These are phyloP conservation scores for Balaeniceps rex DNA, from an alignment of 2,113 vertebrate species.

Conservation along the genomic window DNA sequence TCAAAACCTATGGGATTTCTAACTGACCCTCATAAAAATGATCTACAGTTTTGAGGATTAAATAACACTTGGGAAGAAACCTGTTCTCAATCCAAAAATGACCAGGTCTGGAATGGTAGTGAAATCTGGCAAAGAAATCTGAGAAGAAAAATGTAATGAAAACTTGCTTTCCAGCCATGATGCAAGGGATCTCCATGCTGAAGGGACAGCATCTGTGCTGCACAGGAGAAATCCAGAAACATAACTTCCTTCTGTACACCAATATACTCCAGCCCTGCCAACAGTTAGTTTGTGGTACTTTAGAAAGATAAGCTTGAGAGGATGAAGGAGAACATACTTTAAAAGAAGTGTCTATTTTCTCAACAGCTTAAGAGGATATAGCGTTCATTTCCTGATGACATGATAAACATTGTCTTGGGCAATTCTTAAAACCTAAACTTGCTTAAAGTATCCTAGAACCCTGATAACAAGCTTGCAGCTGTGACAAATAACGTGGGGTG, in stretches of 20 bases:
- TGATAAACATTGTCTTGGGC: background rate
- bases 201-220: background rate
- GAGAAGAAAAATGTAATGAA: background rate
- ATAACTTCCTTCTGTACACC: background rate
- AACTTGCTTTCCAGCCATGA: background rate
- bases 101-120: background rate
- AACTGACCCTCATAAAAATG: background rate
- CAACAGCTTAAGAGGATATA: background rate
- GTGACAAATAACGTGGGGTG: background rate
- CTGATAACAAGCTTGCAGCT: background rate
- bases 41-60: background rate
- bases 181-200: background rate
- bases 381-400: background rate
- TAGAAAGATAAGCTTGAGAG: background rate
- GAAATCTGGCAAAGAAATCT: background rate
- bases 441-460: background rate
- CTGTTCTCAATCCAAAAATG: background rate
- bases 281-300: background rate
- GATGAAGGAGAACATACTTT: background rate
- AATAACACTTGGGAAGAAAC: background rate
- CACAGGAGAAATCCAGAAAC: background rate
- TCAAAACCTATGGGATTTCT: background rate
- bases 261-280: background rate
- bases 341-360: background rate
- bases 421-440: background rate